Base-by-base conservation (phyloP, 2,113 vertebrate species). In the Thryonomys swinderianus region DNA sequence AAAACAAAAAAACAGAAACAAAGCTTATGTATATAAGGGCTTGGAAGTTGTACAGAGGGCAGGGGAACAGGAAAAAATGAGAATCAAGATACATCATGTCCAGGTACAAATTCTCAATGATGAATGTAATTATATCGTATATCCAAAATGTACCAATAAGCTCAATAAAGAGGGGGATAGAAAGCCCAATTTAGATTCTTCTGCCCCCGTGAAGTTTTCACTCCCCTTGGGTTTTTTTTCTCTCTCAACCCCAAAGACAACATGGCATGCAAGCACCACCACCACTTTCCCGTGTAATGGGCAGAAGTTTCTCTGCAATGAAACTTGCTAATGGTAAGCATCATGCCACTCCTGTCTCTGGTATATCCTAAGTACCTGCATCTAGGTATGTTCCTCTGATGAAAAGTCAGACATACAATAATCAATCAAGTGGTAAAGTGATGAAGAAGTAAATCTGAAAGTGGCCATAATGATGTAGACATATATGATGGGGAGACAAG, bases 191-290 rank as follows among this genome's bases (percentile, higher is more conserved):
- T 37, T n/a, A 59, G 45, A 14, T 59, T 30, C 32, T 4, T 69
- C 16, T 45, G 82, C 37, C 20, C 16, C 59, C 57, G 64, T 32
- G 23, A 82, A 83, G 40, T 51, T 32, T 84, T 73, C 9, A 25
- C 42, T 53, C 21, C 61, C 51, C 45, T 79, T 51, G 40, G 17
- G 37, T 88, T 55, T 93, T 55, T 93, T 34, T 84, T 85, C 61
- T 80, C 42, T 71, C 64, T 91, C 37, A 88, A 93, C 17, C 69
- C 20, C 71, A 7, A 80, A 73, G 55, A 84, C 76, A 95, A 69
- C 27, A 57, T n/a, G 32, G 48, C 21, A 81, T 8, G 40, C 34
- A n/a, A n/a, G n/a, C 51, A 84, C 21, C 62, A 61, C 23, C 55
- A 88, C 62, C 42, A 25, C 64, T 57, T 88, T 40, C 20, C 80